Base-by-base conservation (phyloP, 2,888 invertebrate species). In the Synanthedon formicaeformis region DNA sequence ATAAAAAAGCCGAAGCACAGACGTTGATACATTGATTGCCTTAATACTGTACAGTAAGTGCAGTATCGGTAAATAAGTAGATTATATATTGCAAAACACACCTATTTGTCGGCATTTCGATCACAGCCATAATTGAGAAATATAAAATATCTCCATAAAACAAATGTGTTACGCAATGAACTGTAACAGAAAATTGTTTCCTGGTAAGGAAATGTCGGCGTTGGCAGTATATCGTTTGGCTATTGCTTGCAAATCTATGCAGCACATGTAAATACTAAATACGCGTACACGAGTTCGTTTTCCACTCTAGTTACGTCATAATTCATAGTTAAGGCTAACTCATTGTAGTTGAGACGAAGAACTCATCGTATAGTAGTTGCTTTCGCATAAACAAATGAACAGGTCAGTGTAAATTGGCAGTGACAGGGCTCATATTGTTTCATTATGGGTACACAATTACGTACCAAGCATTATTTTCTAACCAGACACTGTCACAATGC, bases 111-210 rank as follows among this genome's bases (percentile, higher is more conserved):
- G 14, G 13, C 13, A 45, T 45, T 14, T 14, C 48, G 48, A n/a
- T 14, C 6, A 34, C 34, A 34, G 34, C 10, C 34, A 12, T 45
- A 45, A 45, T 45, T 12, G 45, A 13, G 11, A 2, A 41, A 13
- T 14, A 14, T 45, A 45, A 45, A 49, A 49, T 49, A 18, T 16
- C 23, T 49, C 16, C 13, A 49, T 16, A 49, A 49, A 49, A 49
- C 16, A 49, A 49, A 49, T 52, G 55, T 49, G 55, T 49, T 18
- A 23, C 16, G 49, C 23, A 49, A 49, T 49, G 12, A 49, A 49
- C 8, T 16, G 23, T 49, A 49, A 49, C 64, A 54, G 55, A 41
- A 66, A 64, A 68, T 62, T 61, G 61, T 62, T 66, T 67, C 62
- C 64, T 61, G 55, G 60, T 55, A 54, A 54, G 54, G 68, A 65